Base-by-base conservation (phyloP, 1,140 invertebrate genomes). In the Pentalonia nigronervosa region DNA sequence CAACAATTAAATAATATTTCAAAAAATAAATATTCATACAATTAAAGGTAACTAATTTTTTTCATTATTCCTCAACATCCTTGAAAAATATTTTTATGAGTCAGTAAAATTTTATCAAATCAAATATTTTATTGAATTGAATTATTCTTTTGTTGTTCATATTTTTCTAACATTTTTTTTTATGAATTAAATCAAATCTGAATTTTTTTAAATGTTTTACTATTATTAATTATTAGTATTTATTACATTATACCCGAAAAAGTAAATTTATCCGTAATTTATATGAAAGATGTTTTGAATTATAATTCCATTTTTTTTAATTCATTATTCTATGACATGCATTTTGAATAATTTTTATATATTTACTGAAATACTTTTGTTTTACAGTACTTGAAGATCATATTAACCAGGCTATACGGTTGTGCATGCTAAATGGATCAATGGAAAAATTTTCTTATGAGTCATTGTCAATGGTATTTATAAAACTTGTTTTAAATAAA, bases 381-480 rank as follows among this genome's bases (percentile, higher is more conserved):
- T 93, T 56, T 93, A n/a, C 25, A 93, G 91, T 93, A 47, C 81
- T 93, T 20, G 48, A 93, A 93, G 76, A 81, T 23, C 47, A 93
- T 50, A 34, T 93, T 86, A 86, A 23, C 36, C 48, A 53, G n/a
- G 91, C 91, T 53, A 93, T 93, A 30, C 56, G 84, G 41, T 84
- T 93, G 41, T 93, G 91, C 8, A 93, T 93, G 91, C 45, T 93
- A 14, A 83, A 86, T 53, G 81, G 81, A 56, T 53, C 53, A 48
- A 93, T 93, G 91, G 81, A 93, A 56, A 93, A 93, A 86, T 93
- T 56, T 20, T 93, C 91, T 25, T 86, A 84, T n/a, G 47, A 86
- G 41, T 50, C 91, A 53, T 93, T 93, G 25, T 11, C 48, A 30
- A 56, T 93, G 34, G 91, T 93, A 53, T 21, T 34, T 91, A 50